Conservation (phyloP, 2,888 invertebrate genomes). For the Ramazzottius varieornatus region DNA sequence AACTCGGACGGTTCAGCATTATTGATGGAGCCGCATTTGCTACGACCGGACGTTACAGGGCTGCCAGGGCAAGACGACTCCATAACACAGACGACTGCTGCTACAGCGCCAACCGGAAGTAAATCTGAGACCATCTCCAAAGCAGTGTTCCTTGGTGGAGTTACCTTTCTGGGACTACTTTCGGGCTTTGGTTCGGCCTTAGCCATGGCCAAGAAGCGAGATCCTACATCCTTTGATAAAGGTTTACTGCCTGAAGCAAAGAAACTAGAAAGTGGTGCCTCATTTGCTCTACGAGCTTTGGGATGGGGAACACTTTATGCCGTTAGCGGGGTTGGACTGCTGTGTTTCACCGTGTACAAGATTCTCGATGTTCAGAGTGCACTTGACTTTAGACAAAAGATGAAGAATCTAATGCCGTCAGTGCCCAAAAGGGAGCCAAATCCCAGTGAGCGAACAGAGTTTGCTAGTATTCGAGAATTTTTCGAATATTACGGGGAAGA, state of each 20-base stretch:
- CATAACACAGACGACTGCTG: no score
- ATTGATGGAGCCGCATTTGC: no score
- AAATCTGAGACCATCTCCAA: neutral
- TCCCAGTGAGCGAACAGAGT: constrained; percentile 6
- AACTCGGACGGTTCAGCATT: no score
- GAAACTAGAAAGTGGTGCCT: neutral
- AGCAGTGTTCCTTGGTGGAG: neutral
- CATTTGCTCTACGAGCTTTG: constrained; percentile 5
- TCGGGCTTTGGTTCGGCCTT: constrained; percentile 1
- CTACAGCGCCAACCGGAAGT: no score
- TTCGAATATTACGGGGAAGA: constrained; percentile 6
- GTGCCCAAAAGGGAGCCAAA: constrained; percentile 5
- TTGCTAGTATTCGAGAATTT: constrained; percentile 8
- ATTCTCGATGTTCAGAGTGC: constrained; percentile 6
- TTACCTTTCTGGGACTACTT: neutral
- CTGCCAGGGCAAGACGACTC: no score
- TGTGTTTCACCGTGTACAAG: constrained; percentile 4
- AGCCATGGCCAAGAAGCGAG: neutral
- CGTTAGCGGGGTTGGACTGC: constrained; percentile 7
- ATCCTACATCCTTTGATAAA: neutral
- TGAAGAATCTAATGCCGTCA: constrained; percentile 6
- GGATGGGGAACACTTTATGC: constrained; percentile 8
- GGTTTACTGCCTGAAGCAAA: neutral
- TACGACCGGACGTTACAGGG: neutral
- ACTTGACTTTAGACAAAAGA: constrained; percentile 6